Percentiles rank a stretch among this genome's conserved stretches.
These are phyloP conservation scores for Anhinga rufa DNA, from an alignment of 2,113 vertebrate genomes.

Conservation along the genomic window DNA sequence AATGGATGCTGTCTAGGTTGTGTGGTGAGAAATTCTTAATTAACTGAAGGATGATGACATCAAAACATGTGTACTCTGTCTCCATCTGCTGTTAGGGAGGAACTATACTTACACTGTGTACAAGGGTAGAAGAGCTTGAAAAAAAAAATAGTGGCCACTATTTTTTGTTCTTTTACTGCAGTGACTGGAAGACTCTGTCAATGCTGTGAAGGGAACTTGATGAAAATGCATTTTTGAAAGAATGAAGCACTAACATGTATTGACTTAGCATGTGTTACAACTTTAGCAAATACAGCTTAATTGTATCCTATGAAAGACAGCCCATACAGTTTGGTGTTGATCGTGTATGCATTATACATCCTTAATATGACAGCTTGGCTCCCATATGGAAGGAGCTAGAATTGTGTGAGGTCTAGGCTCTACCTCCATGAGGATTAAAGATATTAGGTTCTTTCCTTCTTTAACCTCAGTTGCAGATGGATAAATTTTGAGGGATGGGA, in stretches of 20 bases:
- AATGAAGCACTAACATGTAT: not conserved
- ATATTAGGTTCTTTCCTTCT: not conserved
- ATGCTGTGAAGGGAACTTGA: not conserved
- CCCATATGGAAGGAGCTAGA: not conserved
- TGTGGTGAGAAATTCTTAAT: not conserved
- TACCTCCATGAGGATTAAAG: not conserved
- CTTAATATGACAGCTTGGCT: not conserved
- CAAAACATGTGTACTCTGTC: conserved; percentile 55
- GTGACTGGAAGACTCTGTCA: not conserved
- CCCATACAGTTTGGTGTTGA: not conserved
- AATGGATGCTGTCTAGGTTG: not conserved
- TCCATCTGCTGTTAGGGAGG: conserved; percentile 59
- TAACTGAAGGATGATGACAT: not conserved
- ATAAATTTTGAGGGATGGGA: not conserved
- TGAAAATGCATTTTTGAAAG: not conserved
- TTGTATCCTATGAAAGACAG: not conserved
- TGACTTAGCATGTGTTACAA: not conserved
- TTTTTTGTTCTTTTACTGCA: not conserved
- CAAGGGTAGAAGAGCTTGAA: not conserved
- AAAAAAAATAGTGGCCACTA: not conserved
- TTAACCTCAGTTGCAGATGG: not conserved
- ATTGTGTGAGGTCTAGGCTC: not conserved
- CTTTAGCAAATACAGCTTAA: not conserved
- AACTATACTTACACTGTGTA: not conserved
- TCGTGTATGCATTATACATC: not conserved